Conservation (phyloP, 2,797 vertebrate species). For the Crypturellus tataupa region DNA sequence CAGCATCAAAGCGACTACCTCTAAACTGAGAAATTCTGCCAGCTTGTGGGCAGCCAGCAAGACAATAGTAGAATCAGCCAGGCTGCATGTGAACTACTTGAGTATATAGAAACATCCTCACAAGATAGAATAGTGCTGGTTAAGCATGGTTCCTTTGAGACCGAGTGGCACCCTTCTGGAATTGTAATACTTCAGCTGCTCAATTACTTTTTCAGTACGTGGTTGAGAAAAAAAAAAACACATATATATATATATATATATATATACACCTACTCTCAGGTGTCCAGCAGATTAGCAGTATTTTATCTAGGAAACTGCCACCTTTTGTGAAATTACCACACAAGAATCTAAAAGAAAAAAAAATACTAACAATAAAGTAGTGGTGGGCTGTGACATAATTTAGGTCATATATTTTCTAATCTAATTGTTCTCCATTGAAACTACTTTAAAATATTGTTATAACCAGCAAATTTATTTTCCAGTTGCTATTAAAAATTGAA, state of each 20-base stretch:
- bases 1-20: background rate
- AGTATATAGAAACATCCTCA: background rate
- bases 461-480: background rate
- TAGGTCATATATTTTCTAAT: background rate
- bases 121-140: background rate
- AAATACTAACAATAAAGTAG: background rate
- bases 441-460: background rate
- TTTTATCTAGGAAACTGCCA: background rate
- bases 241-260: background rate
- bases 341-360: background rate
- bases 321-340: background rate
- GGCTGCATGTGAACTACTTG: background rate
- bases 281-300: background rate
- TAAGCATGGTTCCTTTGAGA: background rate
- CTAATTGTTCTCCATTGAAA: background rate
- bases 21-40: background rate
- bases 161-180: background rate
- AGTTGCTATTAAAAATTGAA: background rate
- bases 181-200: background rate
- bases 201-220: background rate
- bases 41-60: background rate
- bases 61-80: background rate
- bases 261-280: background rate
- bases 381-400: background rate
- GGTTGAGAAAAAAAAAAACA: background rate